These are phyloP conservation scores for Onychomys arenicola DNA, from an alignment of 2,797 vertebrate genomes.

Conservation along the genomic window DNA sequence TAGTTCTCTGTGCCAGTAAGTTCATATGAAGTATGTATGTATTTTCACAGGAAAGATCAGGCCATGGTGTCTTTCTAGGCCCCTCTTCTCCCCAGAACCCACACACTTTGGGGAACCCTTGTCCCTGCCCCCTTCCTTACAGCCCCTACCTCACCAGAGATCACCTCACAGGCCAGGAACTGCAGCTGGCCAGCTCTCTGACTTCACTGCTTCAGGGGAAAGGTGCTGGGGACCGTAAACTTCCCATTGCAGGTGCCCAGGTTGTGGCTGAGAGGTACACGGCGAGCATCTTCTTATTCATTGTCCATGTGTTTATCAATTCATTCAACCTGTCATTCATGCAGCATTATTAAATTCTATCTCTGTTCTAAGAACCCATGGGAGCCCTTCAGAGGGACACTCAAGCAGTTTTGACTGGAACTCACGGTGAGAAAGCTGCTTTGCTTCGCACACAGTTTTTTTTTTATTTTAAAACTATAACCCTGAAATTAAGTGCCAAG, in stretches of 20 bases:
- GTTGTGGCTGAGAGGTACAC: neutral
- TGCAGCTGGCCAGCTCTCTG: neutral
- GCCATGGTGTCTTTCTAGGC: neutral
- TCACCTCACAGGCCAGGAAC: neutral
- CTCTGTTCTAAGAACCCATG: neutral
- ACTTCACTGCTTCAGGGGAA: neutral
- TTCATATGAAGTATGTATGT: neutral
- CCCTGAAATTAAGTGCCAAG: slow-evolving; percentile 32
- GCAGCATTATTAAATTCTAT: neutral
- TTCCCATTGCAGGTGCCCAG: neutral
- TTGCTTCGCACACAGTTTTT: neutral
- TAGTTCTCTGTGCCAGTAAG: slow-evolving; percentile 30
- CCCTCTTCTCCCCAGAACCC: neutral
- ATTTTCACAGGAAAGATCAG: slow-evolving; percentile 14
- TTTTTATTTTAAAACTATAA: neutral
- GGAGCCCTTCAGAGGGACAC: slow-evolving; percentile 24
- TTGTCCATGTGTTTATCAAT: neutral
- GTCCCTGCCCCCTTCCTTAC: no score
- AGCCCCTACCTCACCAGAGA: neutral
- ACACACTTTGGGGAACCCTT: neutral
- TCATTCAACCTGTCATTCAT: neutral
- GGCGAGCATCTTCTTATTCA: neutral
- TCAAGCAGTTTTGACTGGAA: slow-evolving; percentile 41
- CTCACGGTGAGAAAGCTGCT: neutral
- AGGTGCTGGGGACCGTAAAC: neutral